These are phyloP conservation scores for Acleris literana DNA, from an alignment of 2,888 invertebrate genomes.

Conservation along the genomic window DNA sequence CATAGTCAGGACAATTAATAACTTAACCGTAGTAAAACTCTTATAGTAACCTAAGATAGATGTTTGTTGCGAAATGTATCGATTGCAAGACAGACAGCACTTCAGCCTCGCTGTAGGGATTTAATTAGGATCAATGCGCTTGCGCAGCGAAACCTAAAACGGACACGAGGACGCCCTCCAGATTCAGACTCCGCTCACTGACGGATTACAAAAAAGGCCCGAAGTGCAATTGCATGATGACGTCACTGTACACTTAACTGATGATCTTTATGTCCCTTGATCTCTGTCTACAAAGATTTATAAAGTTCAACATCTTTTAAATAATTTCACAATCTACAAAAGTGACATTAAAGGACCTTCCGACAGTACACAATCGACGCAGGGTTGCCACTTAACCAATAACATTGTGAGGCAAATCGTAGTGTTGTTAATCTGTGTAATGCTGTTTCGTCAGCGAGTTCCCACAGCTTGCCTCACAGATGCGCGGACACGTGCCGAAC, in stretches of 20 bases:
- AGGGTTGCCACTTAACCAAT: conserved; percentile 29
- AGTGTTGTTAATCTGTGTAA: conserved; percentile 35
- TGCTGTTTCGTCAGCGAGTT: conserved; percentile 64
- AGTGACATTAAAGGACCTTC: conserved; percentile 8
- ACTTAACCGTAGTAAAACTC: background rate
- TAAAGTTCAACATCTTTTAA: background rate
- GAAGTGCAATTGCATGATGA: conserved; percentile 61
- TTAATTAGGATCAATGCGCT: conserved; percentile 83
- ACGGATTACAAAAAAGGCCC: conserved; percentile 70
- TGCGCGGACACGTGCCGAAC: conserved; percentile 50
- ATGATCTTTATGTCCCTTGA: background rate
- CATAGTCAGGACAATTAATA: too few relatives aligned
- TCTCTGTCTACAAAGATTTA: too few relatives aligned
- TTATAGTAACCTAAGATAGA: conserved; percentile 10
- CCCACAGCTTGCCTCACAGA: conserved; percentile 63
- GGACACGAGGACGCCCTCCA: conserved; percentile 81
- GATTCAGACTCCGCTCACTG: conserved; percentile 71
- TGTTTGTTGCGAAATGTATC: conserved; percentile 79
- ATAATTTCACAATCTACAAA: background rate
- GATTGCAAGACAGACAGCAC: conserved; percentile 82
- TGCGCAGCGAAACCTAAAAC: conserved; percentile 70
- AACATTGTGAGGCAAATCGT: conserved; percentile 26
- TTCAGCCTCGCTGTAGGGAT: conserved; percentile 81
- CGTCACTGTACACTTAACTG: conserved; percentile 48
- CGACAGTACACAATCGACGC: conserved; percentile 27